Evolutionary conservation across 92 coral and sea anemone species (phyloP), one percentile per base, ranked within the genome.

Genomic region (Zoanthus solanderi): DNA sequence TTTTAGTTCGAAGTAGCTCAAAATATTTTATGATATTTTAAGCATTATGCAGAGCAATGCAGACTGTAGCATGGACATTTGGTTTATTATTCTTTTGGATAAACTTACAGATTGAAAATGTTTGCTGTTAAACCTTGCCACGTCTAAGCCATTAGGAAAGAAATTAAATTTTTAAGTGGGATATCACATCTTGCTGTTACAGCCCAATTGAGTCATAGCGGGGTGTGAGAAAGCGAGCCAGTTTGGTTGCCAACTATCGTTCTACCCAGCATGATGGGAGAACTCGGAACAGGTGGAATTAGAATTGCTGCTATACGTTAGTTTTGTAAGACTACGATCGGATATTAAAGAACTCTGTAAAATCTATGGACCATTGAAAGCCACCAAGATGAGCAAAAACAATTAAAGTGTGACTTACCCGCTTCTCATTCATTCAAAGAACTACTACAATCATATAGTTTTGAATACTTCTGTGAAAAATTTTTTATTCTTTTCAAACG

Each of bases 151-250:
- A 29, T 54, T 57, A 54, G 10, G 67, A 37, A 30, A 14, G 71
- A 69, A 61, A 80, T 80, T 63, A 80, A 80, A 61, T 69, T 80
- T 80, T 80, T 61, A 80, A 80, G 18, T 79, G 44, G 57, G 14
- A 37, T 37, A 37, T 37, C 47, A 79, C 18, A 17, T 80, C 84
- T 80, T 60, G 72, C 84, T 80, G 57, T 80, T 63, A 28, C 56
- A 18, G 17, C 29, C 8, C 44, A 80, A 66, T 23, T 72, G 46
- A 42, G 84, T 12, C 84, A 44, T 63, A 42, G 84, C 84, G 84
- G 84, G 84, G 74, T 61, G 47, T 80, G 14, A 18, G 31, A 37
- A 23, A 66, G 58, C n/a, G 42, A 18, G 56, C 16, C 32, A 80
- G 17, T 72, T 69, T 50, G 53, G 56, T 57, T 60, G 53, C 63